Percentiles rank a stretch among this genome's conserved stretches.
Evolutionary conservation across 2,113 vertebrate species (phyloP).

Genomic region (Catagonus wagneri): DNA sequence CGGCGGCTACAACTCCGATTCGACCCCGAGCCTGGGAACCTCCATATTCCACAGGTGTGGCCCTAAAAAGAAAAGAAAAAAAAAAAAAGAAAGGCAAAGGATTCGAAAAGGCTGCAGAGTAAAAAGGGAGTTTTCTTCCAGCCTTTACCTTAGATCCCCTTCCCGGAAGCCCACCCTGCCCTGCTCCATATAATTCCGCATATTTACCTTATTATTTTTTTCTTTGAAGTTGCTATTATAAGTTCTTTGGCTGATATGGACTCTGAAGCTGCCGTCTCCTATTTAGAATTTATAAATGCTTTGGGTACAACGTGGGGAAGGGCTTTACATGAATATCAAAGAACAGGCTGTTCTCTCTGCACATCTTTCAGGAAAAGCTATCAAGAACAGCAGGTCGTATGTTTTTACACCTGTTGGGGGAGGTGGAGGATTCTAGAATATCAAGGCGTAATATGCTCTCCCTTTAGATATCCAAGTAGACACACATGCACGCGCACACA

Average conservation of each 20-base stretch:
- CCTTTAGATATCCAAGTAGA: neutral
- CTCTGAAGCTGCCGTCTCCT: neutral
- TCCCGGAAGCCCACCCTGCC: neutral
- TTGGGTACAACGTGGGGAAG: neutral
- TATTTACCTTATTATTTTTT: neutral
- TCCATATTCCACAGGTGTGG: no score
- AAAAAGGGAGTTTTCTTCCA: neutral
- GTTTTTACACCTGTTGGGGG: neutral
- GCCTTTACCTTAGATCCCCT: neutral
- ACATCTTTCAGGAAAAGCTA: neutral
- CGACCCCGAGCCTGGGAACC: no score
- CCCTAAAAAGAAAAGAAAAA: neutral
- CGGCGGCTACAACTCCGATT: no score
- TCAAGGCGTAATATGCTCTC: neutral
- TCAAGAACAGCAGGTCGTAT: neutral
- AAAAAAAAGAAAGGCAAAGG: neutral
- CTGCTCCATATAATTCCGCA: neutral
- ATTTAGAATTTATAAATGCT: constrained; percentile 35
- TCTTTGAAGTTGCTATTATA: constrained; percentile 47
- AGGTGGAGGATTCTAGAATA: neutral
- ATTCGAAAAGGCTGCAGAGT: neutral
- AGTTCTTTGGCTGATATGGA: constrained; percentile 39
- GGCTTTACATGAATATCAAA: neutral
- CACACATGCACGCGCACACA: neutral
- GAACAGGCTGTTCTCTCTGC: neutral